Conservation (phyloP, 2,113 vertebrate genomes). For the Mohoua ochrocephala region DNA sequence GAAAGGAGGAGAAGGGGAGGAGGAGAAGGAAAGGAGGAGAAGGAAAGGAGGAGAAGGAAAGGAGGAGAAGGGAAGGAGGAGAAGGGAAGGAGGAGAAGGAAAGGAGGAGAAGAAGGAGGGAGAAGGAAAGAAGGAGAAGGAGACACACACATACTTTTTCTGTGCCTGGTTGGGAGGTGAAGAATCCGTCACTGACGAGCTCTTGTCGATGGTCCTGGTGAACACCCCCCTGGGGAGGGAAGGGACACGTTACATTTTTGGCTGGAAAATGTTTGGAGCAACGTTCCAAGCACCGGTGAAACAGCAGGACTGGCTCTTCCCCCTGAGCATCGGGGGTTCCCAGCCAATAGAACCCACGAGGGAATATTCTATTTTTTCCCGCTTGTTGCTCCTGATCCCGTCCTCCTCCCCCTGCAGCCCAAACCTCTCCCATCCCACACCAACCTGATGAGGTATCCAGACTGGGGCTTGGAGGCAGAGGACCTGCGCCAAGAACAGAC, state of each 20-base stretch:
- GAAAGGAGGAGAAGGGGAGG: too few relatives aligned
- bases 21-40: too few relatives aligned
- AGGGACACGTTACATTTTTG: background rate
- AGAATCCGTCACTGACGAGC: background rate
- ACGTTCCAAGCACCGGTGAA: background rate
- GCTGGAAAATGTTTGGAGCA: background rate
- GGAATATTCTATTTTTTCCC: background rate
- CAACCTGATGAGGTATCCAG: conserved; percentile 79
- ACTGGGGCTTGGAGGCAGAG: conserved; percentile 36
- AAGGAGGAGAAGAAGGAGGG: too few relatives aligned
- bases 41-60: too few relatives aligned
- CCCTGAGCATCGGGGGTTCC: background rate
- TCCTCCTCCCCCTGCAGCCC: background rate
- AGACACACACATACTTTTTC: conserved; percentile 47
- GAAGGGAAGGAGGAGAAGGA: too few relatives aligned
- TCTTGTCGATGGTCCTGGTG: conserved; percentile 73
- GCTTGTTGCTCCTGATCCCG: background rate
- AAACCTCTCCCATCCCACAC: background rate
- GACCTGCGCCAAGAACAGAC: conserved; percentile 50
- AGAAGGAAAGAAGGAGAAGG: too few relatives aligned
- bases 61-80: too few relatives aligned
- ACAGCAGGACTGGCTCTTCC: background rate
- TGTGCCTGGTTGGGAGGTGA: conserved; percentile 16
- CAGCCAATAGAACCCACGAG: background rate
- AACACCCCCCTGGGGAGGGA: conserved; percentile 69